Percentiles rank a stretch among this genome's conserved stretches.
Evolutionary conservation across 2,888 invertebrate species (phyloP).

Genomic region (Plagodis dolabraria): DNA sequence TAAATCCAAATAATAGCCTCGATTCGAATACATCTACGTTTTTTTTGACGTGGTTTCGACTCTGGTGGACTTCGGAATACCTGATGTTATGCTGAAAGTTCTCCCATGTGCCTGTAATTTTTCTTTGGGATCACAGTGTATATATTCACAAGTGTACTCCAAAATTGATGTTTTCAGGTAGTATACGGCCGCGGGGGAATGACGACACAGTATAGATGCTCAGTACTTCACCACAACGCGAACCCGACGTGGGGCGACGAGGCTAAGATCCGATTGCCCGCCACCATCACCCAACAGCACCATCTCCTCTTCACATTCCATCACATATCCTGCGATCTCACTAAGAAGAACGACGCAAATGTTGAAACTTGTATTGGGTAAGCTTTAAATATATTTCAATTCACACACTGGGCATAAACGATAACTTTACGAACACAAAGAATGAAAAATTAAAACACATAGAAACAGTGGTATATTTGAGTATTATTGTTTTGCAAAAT

Average conservation of each 20-base stretch:
- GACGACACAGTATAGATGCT: constrained; percentile 89
- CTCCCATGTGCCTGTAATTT: too few species aligned
- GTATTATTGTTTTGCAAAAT: too few species aligned
- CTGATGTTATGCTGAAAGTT: too few species aligned
- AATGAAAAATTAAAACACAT: too few species aligned
- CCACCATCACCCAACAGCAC: constrained; percentile 92
- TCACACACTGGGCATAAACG: too few species aligned
- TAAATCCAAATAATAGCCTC: too few species aligned
- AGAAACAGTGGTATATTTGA: too few species aligned
- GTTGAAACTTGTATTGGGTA: constrained; percentile 94
- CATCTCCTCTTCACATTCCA: constrained; percentile 98
- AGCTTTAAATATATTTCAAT: constrained; percentile 30
- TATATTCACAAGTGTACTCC: too few species aligned
- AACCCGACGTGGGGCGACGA: constrained; percentile 97
- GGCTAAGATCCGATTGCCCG: constrained; percentile 95
- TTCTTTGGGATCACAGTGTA: too few species aligned
- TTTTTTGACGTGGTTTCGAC: too few species aligned
- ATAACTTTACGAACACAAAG: too few species aligned
- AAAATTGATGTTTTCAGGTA: constrained; percentile 49
- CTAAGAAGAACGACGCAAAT: constrained; percentile 90
- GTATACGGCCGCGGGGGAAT: constrained; percentile 77
- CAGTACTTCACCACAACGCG: constrained; percentile 95
- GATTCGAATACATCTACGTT: too few species aligned
- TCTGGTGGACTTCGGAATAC: not conserved
- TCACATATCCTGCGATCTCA: constrained; percentile 96